These are phyloP conservation scores for Nannoperca australis DNA, from an alignment of 2,797 vertebrate species.

Conservation along the genomic window DNA sequence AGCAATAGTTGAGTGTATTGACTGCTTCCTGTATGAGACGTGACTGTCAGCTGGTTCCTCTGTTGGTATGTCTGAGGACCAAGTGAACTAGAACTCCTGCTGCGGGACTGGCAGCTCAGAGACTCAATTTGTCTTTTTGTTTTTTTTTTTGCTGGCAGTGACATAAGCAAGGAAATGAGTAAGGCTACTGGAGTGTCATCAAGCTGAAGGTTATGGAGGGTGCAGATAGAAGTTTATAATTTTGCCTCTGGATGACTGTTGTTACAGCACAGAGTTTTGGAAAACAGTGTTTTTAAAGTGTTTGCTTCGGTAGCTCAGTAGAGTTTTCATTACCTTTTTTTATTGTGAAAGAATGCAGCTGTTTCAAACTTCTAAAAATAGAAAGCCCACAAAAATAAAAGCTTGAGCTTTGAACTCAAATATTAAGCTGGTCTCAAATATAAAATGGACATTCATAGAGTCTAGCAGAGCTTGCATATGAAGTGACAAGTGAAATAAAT, in stretches of 20 bases:
- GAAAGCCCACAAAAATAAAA: background rate
- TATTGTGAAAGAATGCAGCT: background rate
- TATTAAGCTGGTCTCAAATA: background rate
- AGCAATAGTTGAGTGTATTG: conserved; percentile 29
- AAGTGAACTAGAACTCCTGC: conserved; percentile 55
- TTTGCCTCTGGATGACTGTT: conserved; percentile 16
- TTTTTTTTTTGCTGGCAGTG: conserved; percentile 43
- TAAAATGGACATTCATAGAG: background rate
- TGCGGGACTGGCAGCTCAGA: conserved; percentile 43
- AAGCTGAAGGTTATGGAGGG: conserved; percentile 44
- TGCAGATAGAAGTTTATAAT: conserved; percentile 35
- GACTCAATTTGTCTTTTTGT: conserved; percentile 6
- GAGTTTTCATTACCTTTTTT: background rate
- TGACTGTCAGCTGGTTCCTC: conserved; percentile 70
- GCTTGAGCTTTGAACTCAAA: background rate
- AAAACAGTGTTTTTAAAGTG: background rate
- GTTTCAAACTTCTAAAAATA: background rate
- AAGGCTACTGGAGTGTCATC: conserved; percentile 48
- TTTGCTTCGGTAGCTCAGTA: background rate
- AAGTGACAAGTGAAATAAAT: conserved; percentile 4
- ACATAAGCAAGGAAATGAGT: conserved; percentile 71
- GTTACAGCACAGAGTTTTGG: background rate
- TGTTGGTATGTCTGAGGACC: conserved; percentile 62
- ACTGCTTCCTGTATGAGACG: conserved; percentile 66
- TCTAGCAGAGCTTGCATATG: background rate